Evolutionary conservation across 2,797 vertebrate species (phyloP), one percentile per base, ranked within the genome.

Genomic region (Falco concolor): DNA sequence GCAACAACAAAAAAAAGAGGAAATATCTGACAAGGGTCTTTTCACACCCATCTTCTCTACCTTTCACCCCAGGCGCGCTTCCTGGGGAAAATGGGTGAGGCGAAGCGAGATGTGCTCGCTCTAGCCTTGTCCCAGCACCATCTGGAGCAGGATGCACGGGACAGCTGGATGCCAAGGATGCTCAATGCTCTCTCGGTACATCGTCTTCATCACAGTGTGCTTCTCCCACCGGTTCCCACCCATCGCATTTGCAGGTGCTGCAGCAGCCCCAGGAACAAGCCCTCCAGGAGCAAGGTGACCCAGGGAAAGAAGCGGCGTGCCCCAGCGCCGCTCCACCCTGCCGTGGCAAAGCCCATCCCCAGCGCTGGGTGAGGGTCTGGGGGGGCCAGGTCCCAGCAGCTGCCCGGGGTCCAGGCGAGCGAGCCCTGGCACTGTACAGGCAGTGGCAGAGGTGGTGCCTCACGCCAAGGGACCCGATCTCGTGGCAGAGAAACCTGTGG

Each of bases 341-440:
- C 38, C 30, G 54, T 7, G 1, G 13, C 3, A 3, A 50, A 68
- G 36, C 36, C 16, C 1, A 17, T 38, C 21, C 36, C 42, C 54
- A 32, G 8, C 44, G 28, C 45, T 4, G 1, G 23, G 6, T 1
- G 5, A 56, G 60, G 61, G 17, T 47, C 19, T 1, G 1, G 0
- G 2, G 42, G 19, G 34, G 8, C 8, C 8, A 4, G 11, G 38
- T n/a, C 49, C 38, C 73, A 53, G 32, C 3, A 13, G 16, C n/a
- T 34, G 42, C 28, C 17, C 5, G 3, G 52, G 68, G 17, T 44
- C 16, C 42, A 17, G 42, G 42, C 16, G 42, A 44, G 42, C 7
- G 0, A 81, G 64, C 28, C 24, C 59, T 52, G 72, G 65, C 60
- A 77, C 40, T 1, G 4, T 38, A 10, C 1, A 5, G 28, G 15